Evolutionary conservation across 2,113 vertebrate species (phyloP).

Genomic region (Hyaena hyaena): DNA sequence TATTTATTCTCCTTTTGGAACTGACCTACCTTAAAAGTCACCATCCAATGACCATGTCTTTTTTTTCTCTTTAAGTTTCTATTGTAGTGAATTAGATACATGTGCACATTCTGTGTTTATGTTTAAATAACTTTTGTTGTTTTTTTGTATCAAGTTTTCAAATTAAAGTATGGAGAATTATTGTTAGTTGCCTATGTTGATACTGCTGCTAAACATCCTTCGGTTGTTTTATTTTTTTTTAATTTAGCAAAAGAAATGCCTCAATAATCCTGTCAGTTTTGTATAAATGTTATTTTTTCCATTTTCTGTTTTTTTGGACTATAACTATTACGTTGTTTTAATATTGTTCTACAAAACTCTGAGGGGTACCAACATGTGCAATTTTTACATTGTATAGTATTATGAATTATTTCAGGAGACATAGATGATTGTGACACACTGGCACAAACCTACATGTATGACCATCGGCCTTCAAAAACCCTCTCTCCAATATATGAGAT

Average conservation of each 20-base stretch:
- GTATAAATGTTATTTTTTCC: conserved; percentile 82
- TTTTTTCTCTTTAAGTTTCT: conserved; percentile 83
- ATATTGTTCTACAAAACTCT: conserved; percentile 87
- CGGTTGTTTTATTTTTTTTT: conserved; percentile 75
- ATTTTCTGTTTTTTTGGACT: conserved; percentile 83
- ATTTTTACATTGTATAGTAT: conserved; percentile 99
- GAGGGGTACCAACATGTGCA: conserved; percentile 86
- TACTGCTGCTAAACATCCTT: conserved; percentile 83
- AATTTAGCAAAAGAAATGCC: conserved; percentile 84
- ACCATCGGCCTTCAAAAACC: conserved; percentile 95
- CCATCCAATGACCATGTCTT: conserved; percentile 80
- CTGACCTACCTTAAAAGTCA: conserved; percentile 82
- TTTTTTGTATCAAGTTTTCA: conserved; percentile 90
- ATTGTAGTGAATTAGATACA: conserved; percentile 84
- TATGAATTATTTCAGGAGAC: conserved; percentile 99
- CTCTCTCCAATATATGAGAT: conserved; percentile 98
- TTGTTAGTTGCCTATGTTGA: conserved; percentile 86
- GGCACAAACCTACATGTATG: conserved; percentile 97
- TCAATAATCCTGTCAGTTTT: conserved; percentile 85
- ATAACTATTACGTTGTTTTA: conserved; percentile 83
- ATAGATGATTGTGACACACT: conserved; percentile 98
- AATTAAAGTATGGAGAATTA: conserved; percentile 83
- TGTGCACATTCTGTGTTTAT: conserved; percentile 86
- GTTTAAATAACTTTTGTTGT: conserved; percentile 86
- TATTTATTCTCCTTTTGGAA: conserved; percentile 80